Base-by-base conservation (phyloP, 2,113 vertebrate species). In the Myotis lucifugus region DNA sequence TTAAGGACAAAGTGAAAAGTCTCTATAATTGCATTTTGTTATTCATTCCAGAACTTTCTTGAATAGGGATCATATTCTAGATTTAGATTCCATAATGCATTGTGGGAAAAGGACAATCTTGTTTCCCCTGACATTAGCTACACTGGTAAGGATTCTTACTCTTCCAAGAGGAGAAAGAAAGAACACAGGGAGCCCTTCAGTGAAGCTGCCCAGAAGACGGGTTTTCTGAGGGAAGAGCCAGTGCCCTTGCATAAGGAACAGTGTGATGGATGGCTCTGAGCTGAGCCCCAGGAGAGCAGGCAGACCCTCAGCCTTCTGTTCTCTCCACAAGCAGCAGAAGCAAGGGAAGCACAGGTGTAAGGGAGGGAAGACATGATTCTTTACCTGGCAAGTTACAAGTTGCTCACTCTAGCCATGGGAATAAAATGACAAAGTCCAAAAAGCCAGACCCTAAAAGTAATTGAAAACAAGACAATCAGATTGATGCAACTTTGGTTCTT, bases 271-370 rank as follows among this genome's bases (percentile, higher is more conserved):
- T 94, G 81, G 97, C 96, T 97, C 91, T 89, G 86, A 97, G 93
- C 88, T 40, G 70, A 98, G 96, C 92, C 86, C 48, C 92, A 52
- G 96, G 93, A 97, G 96, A 94, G 96, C 0, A 83, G 97, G 98
- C 97, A 98, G 97, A 98, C 93, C 97, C 96, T 95, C 95, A 81
- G 92, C 97, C 97, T 98, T 98, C 97, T 98, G 98, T 97, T 98
- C 96, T 73, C 94, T 95, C 95, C 90, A 96, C 90, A 95, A 91
- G 73, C 27, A 19, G 84, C 95, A 96, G 92, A 81, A 96, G 82
- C 97, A 94, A 96, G 82, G 96, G 88, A 96, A 97, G 94, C 97
- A 95, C 96, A 97, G 95, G 97, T 97, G 90, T 88, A 66, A 95
- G 85, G 93, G 94, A 97, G 88, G 91, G 92, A 88, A 76, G 88